Evolutionary conservation across 2,888 invertebrate genomes (phyloP).

Genomic region (Drosophila anomelani): DNA sequence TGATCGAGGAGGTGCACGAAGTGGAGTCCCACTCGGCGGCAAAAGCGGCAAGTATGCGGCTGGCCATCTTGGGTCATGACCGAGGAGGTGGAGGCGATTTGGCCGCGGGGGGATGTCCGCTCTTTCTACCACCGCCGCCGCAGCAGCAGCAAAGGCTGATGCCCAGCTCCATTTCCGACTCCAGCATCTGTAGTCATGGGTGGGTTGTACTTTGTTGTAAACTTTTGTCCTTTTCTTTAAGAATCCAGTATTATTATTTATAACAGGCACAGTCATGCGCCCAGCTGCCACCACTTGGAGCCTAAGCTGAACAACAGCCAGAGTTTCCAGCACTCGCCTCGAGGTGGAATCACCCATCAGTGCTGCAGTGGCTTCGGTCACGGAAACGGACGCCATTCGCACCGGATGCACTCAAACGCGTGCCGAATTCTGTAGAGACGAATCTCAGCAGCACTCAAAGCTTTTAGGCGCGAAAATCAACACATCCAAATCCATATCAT

Average conservation of each 20-base stretch:
- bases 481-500: slow-evolving; percentile 49
- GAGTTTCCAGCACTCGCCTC: slow-evolving; percentile 82
- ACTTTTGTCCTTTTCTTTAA: not conserved
- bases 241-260: not conserved
- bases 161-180: slow-evolving; percentile 83
- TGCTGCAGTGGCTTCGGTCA: slow-evolving; percentile 83
- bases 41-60: slow-evolving; percentile 75
- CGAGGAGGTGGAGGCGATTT: slow-evolving; percentile 54
- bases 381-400: slow-evolving; percentile 81
- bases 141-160: slow-evolving; percentile 53
- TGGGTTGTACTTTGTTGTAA: slow-evolving; percentile 45
- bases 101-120: slow-evolving; percentile 74
- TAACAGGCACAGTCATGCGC: slow-evolving; percentile 65
- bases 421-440: slow-evolving; percentile 80
- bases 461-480: not conserved
- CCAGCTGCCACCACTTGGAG: slow-evolving; percentile 73
- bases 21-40: slow-evolving; percentile 81
- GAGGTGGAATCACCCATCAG: slow-evolving; percentile 81
- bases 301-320: slow-evolving; percentile 83
- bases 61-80: slow-evolving; percentile 67
- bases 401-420: slow-evolving; percentile 84
- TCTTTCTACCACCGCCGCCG: slow-evolving; percentile 78
- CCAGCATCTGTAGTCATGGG: slow-evolving; percentile 83
- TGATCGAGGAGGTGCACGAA: slow-evolving; percentile 84
- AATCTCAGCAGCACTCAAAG: not conserved